A percentile compares a stretch with the other conserved stretches of the same genome.
phyloP scores from a whole-genome alignment of 1,140 invertebrate genomes.

The Polypedilum pembai region DNA sequence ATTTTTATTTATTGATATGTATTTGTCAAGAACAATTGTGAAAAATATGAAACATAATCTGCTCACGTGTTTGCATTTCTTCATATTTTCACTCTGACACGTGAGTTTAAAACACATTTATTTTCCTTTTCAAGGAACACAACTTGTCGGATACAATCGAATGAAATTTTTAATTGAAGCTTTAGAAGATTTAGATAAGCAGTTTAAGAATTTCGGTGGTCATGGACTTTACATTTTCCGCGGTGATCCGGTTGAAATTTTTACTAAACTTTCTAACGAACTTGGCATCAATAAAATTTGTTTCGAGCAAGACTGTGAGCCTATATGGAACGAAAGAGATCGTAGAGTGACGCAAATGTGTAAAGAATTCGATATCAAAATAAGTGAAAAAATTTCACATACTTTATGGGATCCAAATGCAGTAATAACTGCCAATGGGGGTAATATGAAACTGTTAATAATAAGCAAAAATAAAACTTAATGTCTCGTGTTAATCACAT shows the following conservation, averaged over 20 bases:
- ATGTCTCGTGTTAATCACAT: no score
- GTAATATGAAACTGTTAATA: conserved; percentile 34
- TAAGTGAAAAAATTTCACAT: conserved; percentile 57
- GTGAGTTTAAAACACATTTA: not conserved
- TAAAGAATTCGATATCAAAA: conserved; percentile 48
- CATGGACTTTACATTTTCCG: conserved; percentile 52
- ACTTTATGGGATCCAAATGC: conserved; percentile 62
- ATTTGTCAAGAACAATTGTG: conserved; percentile 34
- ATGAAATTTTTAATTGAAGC: conserved; percentile 64
- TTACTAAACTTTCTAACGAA: conserved; percentile 50
- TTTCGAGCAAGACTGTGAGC: conserved; percentile 66
- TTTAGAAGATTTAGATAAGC: conserved; percentile 57
- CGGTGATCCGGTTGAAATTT: conserved; percentile 57
- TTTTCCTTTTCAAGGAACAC: conserved; percentile 47
- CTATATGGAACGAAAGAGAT: conserved; percentile 59
- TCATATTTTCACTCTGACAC: not conserved
- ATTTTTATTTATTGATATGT: conserved; percentile 29
- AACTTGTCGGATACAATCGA: conserved; percentile 57
- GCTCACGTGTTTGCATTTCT: not conserved
- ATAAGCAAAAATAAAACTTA: no score
- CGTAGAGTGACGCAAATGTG: conserved; percentile 52
- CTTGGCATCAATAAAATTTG: conserved; percentile 49
- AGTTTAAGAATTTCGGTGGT: conserved; percentile 52
- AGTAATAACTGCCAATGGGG: conserved; percentile 60
- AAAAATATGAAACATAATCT: not conserved